phyloP scores from a whole-genome alignment of 2,113 vertebrate genomes.

The Sylvilagus bachmani region DNA sequence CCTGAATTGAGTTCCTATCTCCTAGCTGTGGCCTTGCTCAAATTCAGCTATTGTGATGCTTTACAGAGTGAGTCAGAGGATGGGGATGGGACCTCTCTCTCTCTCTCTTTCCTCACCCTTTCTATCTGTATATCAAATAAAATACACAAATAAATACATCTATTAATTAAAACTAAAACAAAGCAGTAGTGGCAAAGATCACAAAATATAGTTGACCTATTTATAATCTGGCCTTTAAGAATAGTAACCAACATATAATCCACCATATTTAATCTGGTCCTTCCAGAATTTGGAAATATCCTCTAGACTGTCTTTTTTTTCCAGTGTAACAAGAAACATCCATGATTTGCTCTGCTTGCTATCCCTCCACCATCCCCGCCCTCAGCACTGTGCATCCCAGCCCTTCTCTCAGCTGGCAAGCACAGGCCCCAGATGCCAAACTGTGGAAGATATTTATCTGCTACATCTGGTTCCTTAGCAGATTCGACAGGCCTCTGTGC shows the following conservation, averaged over 20 bases:
- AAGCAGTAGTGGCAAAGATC: background rate
- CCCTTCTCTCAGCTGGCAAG: constrained; percentile 78
- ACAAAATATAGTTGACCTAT: background rate
- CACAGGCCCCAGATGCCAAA: constrained; percentile 81
- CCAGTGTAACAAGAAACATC: constrained; percentile 57
- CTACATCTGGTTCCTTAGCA: constrained; percentile 82
- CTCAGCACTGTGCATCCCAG: constrained; percentile 47
- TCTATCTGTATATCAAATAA: no score
- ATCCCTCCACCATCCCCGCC: constrained; percentile 31
- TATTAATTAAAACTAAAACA: background rate
- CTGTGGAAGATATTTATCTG: constrained; percentile 73
- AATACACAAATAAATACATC: no score
- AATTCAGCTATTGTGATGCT: no score
- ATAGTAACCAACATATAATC: background rate
- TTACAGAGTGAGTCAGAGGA: no score
- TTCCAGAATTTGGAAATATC: constrained; percentile 53
- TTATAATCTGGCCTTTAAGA: background rate
- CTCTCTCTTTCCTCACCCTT: no score
- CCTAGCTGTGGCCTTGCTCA: no score
- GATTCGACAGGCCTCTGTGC: constrained; percentile 77
- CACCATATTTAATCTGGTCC: background rate
- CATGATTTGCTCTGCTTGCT: constrained; percentile 52
- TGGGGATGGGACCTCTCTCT: no score
- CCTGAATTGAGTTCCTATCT: no score
- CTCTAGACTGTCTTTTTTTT: background rate